Conservation (phyloP, 2,888 invertebrate genomes). For the Clepsis dumicolana region DNA sequence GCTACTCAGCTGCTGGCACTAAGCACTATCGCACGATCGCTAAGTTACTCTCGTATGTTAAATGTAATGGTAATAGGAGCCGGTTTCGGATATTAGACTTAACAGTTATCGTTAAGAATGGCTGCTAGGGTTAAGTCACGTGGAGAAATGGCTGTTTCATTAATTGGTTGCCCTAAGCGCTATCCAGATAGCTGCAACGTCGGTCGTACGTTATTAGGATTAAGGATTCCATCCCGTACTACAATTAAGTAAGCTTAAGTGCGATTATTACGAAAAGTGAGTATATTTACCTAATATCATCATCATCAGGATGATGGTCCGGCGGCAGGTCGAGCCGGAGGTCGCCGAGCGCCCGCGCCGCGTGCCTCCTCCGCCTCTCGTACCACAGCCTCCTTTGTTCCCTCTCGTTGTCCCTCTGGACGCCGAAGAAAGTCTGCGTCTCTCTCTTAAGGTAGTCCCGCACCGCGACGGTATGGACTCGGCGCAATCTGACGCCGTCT, state of each 20-base stretch:
- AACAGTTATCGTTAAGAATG: constrained; percentile 16
- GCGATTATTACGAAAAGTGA: not conserved
- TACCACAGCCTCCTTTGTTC: constrained; percentile 92
- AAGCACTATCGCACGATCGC: not conserved
- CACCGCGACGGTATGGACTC: constrained; percentile 77
- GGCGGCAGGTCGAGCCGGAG: constrained; percentile 86
- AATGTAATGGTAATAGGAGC: constrained; percentile 23
- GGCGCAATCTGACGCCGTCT: constrained; percentile 78
- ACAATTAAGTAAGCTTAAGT: not conserved
- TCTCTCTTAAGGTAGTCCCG: constrained; percentile 91
- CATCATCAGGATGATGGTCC: constrained; percentile 87
- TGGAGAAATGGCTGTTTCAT: constrained; percentile 9
- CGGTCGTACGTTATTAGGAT: not conserved
- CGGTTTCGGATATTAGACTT: constrained; percentile 17
- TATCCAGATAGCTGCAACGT: not conserved
- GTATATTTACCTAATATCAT: constrained; percentile 78
- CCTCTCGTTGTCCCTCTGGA: constrained; percentile 91
- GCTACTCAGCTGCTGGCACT: constrained; percentile 21
- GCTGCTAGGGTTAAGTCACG: constrained; percentile 9
- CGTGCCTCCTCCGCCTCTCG: constrained; percentile 92
- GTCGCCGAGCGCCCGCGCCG: constrained; percentile 89
- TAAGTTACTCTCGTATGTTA: constrained; percentile 9
- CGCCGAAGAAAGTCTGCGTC: constrained; percentile 94
- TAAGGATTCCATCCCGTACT: not conserved
- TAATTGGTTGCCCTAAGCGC: constrained; percentile 2